Percentiles rank a stretch among this genome's conserved stretches.
Evolutionary conservation across 2,797 vertebrate genomes (phyloP).

Genomic region (Cheirogaleus major): DNA sequence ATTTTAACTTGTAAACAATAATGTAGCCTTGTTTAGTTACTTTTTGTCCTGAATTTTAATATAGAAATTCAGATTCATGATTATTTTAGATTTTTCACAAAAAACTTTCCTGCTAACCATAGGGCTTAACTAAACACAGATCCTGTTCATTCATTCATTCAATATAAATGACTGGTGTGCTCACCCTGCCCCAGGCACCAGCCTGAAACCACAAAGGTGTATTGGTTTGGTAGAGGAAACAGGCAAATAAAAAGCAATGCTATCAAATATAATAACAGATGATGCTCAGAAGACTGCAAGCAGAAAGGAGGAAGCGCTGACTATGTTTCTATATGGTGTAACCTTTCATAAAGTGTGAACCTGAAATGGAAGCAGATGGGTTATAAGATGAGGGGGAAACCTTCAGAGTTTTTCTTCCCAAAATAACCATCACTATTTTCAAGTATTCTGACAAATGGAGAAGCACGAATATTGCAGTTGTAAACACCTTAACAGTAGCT

Average conservation of each 20-base stretch:
- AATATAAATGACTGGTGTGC: neutral
- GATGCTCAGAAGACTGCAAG: neutral
- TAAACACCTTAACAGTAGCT: neutral
- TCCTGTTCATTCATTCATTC: neutral
- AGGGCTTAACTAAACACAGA: neutral
- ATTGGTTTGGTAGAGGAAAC: neutral
- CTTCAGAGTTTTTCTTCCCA: neutral
- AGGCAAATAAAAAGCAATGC: neutral
- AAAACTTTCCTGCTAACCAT: neutral
- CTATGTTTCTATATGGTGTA: neutral
- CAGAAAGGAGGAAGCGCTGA: neutral
- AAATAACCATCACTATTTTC: neutral
- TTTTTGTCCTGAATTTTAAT: constrained; percentile 30
- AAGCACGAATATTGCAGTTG: neutral
- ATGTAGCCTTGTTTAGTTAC: neutral
- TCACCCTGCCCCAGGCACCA: neutral
- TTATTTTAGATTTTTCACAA: neutral
- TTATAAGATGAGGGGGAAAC: neutral
- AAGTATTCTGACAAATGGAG: neutral
- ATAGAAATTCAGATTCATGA: constrained; percentile 17
- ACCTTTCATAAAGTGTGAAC: neutral
- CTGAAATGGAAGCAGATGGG: neutral
- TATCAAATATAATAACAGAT: neutral
- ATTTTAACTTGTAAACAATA: neutral
- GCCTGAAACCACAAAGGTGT: neutral